phyloP scores from a whole-genome alignment of 2,797 vertebrate species.

The Sylvia borin region DNA sequence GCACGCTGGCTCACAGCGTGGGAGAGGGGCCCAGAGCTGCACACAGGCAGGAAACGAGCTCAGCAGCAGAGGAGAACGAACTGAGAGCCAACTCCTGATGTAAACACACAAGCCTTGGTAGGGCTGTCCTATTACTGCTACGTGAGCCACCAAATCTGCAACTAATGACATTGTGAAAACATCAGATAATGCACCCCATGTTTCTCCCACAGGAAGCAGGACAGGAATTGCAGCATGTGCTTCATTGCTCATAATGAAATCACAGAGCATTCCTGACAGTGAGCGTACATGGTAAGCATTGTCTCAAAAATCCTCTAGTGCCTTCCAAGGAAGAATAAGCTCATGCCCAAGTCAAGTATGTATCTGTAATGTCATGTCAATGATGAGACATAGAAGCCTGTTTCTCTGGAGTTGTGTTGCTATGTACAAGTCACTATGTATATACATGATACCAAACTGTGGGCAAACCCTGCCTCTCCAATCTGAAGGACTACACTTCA shows the following conservation, averaged over 20 bases:
- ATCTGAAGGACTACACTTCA: background rate
- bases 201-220: background rate
- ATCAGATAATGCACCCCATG: fast-evolving
- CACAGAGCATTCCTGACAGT: background rate
- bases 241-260: background rate
- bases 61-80: background rate
- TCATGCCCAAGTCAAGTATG: background rate
- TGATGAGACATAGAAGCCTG: background rate
- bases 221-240: background rate
- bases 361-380: background rate
- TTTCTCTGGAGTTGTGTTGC: background rate
- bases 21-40: slow-evolving; percentile 25
- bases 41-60: background rate
- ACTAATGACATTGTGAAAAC: background rate
- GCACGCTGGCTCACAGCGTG: background rate
- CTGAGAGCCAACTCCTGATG: background rate
- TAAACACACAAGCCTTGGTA: background rate
- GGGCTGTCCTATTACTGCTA: background rate
- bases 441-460: background rate
- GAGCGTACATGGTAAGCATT: fast-evolving
- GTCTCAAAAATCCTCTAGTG: background rate
- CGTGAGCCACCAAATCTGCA: background rate
- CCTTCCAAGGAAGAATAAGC: background rate
- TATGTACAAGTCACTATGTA: background rate
- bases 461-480: background rate